A percentile compares a stretch with the other conserved stretches of the same genome.
These are phyloP conservation scores for Xestia rhomboidea DNA, from an alignment of 2,888 invertebrate genomes.

Conservation along the genomic window DNA sequence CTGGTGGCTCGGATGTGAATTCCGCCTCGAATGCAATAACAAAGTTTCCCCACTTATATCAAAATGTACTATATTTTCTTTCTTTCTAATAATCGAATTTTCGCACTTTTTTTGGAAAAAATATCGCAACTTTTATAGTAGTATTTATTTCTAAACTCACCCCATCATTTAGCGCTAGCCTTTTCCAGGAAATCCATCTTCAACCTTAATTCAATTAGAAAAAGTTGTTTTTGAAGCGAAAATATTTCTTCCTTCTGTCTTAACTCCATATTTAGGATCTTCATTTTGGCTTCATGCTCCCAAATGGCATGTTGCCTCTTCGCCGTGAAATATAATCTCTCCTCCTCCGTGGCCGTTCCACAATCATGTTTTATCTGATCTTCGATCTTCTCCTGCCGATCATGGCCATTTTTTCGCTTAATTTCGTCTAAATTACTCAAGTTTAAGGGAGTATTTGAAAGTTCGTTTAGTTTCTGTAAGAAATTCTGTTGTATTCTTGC, in stretches of 20 bases:
- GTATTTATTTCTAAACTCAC: slow-evolving; percentile 47
- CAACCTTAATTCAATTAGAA: slow-evolving; percentile 86
- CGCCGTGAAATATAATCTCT: slow-evolving; percentile 84
- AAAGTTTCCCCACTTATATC: no score
- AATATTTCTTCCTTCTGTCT: slow-evolving; percentile 89
- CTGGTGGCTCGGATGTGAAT: no score
- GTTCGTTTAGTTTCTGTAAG: slow-evolving; percentile 84
- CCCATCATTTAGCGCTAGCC: slow-evolving; percentile 83
- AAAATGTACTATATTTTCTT: neutral
- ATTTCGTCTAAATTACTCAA: slow-evolving; percentile 85
- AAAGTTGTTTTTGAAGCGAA: slow-evolving; percentile 88
- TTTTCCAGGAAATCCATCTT: slow-evolving; percentile 90
- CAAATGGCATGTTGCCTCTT: slow-evolving; percentile 88
- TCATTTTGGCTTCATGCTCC: slow-evolving; percentile 90
- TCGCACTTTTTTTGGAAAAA: neutral
- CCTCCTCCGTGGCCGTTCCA: slow-evolving; percentile 82
- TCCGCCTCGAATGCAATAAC: no score
- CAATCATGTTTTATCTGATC: slow-evolving; percentile 79
- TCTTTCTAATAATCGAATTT: neutral
- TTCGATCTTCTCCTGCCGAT: slow-evolving; percentile 72
- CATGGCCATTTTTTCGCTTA: slow-evolving; percentile 76
- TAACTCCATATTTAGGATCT: slow-evolving; percentile 87
- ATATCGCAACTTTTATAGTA: neutral
- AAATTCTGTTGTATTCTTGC: slow-evolving; percentile 86
- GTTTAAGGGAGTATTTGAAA: slow-evolving; percentile 87